A percentile compares a stretch with the other conserved stretches of the same genome.
Conservation (phyloP, 2,888 invertebrate species). For the Panorpa germanica region DNA sequence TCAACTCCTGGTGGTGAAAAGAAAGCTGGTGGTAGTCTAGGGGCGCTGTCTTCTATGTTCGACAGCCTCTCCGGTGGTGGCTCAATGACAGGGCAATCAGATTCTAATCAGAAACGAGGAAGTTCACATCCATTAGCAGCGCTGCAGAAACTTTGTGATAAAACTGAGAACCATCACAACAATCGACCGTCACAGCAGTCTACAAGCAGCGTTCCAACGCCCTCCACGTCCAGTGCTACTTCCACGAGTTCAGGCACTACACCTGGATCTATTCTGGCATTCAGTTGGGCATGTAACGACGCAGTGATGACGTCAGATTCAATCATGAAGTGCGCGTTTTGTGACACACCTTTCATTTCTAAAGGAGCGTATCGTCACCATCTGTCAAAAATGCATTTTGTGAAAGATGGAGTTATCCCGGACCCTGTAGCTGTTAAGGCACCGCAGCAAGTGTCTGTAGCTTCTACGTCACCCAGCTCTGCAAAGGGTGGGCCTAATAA, state of each 20-base stretch:
- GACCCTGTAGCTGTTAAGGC: slow-evolving; percentile 49
- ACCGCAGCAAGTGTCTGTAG: slow-evolving; percentile 22
- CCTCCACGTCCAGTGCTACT: slow-evolving; percentile 20
- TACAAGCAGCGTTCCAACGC: slow-evolving; percentile 19
- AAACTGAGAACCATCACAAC: slow-evolving; percentile 63
- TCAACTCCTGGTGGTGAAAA: slow-evolving; percentile 37
- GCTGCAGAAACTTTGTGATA: slow-evolving; percentile 88
- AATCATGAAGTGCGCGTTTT: slow-evolving; percentile 86
- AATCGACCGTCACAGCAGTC: slow-evolving; percentile 20
- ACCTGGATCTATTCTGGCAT: slow-evolving; percentile 70
- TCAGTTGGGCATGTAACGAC: slow-evolving; percentile 90
- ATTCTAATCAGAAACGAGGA: slow-evolving; percentile 38
- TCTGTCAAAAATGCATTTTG: slow-evolving; percentile 87
- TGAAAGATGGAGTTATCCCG: slow-evolving; percentile 75
- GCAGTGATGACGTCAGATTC: slow-evolving; percentile 73
- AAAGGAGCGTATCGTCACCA: slow-evolving; percentile 95
- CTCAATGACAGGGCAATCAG: slow-evolving; percentile 18
- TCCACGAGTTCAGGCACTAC: slow-evolving; percentile 36
- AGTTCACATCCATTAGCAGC: slow-evolving; percentile 86
- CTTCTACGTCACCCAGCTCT: slow-evolving; percentile 24
- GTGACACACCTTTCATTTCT: slow-evolving; percentile 89
- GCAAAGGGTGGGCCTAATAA: too few relatives aligned
- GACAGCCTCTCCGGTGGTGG: slow-evolving; percentile 55
- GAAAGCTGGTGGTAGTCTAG: slow-evolving; percentile 46
- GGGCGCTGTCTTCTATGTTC: slow-evolving; percentile 79